Conservation (phyloP, 2,888 invertebrate species). For the Chesias legatella region DNA sequence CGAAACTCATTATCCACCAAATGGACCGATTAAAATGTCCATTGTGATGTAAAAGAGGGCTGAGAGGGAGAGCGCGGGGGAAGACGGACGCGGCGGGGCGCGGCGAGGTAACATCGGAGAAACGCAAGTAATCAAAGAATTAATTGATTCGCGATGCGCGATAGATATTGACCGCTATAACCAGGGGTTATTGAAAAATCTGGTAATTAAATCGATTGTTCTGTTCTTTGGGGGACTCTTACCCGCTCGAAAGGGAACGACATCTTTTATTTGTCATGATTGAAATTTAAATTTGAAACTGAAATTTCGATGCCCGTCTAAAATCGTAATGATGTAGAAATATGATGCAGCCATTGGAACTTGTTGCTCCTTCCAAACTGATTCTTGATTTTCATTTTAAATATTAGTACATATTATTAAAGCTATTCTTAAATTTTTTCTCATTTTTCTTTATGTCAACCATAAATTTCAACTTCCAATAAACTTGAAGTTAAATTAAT, state of each 20-base stretch:
- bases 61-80: constrained; percentile 4
- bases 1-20: constrained; percentile 27
- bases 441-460: too few relatives aligned
- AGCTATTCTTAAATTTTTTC: too few relatives aligned
- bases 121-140: constrained; percentile 48
- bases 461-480: too few relatives aligned
- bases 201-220: constrained; percentile 20
- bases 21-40: constrained; percentile 41
- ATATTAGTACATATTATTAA: too few relatives aligned
- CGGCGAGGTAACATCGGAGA: constrained; percentile 31
- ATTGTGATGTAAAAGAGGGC: constrained; percentile 36
- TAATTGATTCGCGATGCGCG: constrained; percentile 43
- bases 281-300: constrained; percentile 1
- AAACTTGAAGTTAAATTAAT: too few relatives aligned
- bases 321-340: too few relatives aligned
- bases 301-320: too few relatives aligned
- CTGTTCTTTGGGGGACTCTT: constrained; percentile 5
- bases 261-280: constrained; percentile 7
- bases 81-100: constrained; percentile 1
- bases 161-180: constrained; percentile 11
- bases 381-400: too few relatives aligned
- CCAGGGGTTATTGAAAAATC: constrained; percentile 20
- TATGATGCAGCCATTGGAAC: too few relatives aligned
- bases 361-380: too few relatives aligned
- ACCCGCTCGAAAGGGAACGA: constrained; percentile 4